A percentile compares a stretch with the other conserved stretches of the same genome.
phyloP scores from a whole-genome alignment of 1,140 invertebrate species.

The Leucophenga varia region DNA sequence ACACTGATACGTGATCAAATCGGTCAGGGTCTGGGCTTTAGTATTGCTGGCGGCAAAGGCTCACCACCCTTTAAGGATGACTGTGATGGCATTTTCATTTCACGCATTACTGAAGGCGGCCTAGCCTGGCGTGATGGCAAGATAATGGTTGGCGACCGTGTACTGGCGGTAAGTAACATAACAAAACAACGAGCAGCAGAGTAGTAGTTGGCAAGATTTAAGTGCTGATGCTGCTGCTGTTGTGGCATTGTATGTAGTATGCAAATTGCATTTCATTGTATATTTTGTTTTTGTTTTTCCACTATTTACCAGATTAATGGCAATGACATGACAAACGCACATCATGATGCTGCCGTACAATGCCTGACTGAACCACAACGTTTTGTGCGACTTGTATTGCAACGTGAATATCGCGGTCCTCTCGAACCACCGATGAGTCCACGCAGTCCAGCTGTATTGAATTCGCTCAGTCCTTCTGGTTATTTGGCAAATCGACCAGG shows the following conservation, averaged over 20 bases:
- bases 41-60: constrained; percentile 91
- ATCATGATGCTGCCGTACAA: constrained; percentile 88
- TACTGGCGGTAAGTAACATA: constrained; percentile 76
- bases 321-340: constrained; percentile 84
- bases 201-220: neutral
- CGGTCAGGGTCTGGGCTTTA: constrained; percentile 83
- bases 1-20: constrained; percentile 87
- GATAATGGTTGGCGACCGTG: constrained; percentile 87
- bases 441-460: constrained; percentile 52
- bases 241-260: too few relatives aligned
- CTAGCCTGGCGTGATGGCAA: constrained; percentile 91
- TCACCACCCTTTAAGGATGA: constrained; percentile 75
- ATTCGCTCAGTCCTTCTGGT: constrained; percentile 57
- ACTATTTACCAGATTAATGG: constrained; percentile 78
- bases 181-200: neutral
- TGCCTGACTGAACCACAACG: constrained; percentile 85
- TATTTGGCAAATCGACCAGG: constrained; percentile 76
- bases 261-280: neutral
- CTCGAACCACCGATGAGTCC: constrained; percentile 51
- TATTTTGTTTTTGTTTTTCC: constrained; percentile 4
- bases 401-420: constrained; percentile 64
- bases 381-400: constrained; percentile 85
- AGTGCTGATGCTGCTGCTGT: neutral
- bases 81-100: constrained; percentile 86
- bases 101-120: constrained; percentile 88